phyloP scores from a whole-genome alignment of 92 coral and sea anemone genomes.

The Desmophyllum pertusum region DNA sequence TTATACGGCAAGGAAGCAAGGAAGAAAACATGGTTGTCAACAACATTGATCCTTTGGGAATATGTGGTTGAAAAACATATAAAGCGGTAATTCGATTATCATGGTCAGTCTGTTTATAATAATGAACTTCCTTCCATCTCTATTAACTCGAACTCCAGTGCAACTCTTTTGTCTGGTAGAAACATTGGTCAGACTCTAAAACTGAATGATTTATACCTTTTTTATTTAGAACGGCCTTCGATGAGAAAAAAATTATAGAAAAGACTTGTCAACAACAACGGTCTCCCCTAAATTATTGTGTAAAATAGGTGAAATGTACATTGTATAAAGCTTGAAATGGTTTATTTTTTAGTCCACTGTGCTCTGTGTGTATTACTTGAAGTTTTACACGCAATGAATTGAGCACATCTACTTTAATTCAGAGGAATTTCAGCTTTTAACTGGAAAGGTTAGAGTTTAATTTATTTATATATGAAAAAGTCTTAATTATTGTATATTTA shows the following conservation, averaged over 20 bases:
- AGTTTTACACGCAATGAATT: neutral
- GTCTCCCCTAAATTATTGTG: conserved; percentile 7
- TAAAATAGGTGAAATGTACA: conserved; percentile 21
- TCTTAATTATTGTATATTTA: conserved; percentile 42
- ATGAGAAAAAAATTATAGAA: neutral
- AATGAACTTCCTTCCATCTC: neutral
- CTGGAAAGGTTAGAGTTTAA: conserved; percentile 26
- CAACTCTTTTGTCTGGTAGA: neutral
- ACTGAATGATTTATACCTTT: neutral
- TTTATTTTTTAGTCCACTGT: neutral
- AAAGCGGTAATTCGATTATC: neutral
- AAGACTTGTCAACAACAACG: neutral
- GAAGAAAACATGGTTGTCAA: neutral
- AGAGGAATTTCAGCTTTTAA: conserved; percentile 18
- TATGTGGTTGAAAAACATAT: conserved; percentile 13
- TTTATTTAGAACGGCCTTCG: neutral
- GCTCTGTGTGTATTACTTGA: neutral
- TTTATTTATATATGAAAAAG: conserved; percentile 46
- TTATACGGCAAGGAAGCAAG: neutral
- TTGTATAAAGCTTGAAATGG: neutral
- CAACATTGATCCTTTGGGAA: conserved; percentile 23
- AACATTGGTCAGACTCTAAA: conserved; percentile 12
- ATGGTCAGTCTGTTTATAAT: neutral
- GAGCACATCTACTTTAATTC: neutral
- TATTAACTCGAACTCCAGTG: neutral